Percentiles rank a stretch among this genome's conserved stretches.
Evolutionary conservation across 2,797 vertebrate species (phyloP).

Genomic region (Mormyrus hasselquistii): DNA sequence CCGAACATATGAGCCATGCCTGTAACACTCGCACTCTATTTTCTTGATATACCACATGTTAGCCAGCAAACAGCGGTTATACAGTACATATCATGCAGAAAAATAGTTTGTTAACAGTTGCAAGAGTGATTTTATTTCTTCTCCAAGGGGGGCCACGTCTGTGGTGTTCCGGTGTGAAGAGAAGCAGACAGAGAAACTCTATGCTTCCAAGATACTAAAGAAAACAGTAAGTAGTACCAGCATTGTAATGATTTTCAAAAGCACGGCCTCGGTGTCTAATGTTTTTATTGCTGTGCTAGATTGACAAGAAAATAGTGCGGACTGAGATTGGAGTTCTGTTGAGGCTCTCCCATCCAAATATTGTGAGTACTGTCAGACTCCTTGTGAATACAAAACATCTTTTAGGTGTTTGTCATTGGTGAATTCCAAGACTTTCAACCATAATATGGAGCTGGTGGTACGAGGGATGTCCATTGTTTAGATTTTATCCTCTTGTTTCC

Average conservation of each 20-base stretch:
- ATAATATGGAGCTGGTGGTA: not conserved
- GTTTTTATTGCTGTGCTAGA: slow-evolving; percentile 50
- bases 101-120: not conserved
- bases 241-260: not conserved
- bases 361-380: slow-evolving; percentile 60
- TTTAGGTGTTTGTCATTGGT: not conserved
- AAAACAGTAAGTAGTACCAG: slow-evolving; percentile 69
- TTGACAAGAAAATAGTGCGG: slow-evolving; percentile 82
- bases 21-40: not conserved
- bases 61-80: not conserved
- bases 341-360: slow-evolving; percentile 80
- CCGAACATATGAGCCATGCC: not conserved
- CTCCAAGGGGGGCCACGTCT: slow-evolving; percentile 75
- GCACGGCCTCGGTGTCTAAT: not conserved
- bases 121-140: slow-evolving; percentile 1
- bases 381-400: not conserved
- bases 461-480: not conserved
- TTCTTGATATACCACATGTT: not conserved
- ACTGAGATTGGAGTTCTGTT: slow-evolving; percentile 82
- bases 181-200: slow-evolving; percentile 70
- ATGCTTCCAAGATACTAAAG: slow-evolving; percentile 78
- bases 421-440: slow-evolving; percentile 5
- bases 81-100: not conserved
- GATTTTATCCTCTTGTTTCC: not conserved
- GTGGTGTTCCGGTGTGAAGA: slow-evolving; percentile 79